Conservation (phyloP, 2,797 vertebrate species). For the Esox masquinongy region DNA sequence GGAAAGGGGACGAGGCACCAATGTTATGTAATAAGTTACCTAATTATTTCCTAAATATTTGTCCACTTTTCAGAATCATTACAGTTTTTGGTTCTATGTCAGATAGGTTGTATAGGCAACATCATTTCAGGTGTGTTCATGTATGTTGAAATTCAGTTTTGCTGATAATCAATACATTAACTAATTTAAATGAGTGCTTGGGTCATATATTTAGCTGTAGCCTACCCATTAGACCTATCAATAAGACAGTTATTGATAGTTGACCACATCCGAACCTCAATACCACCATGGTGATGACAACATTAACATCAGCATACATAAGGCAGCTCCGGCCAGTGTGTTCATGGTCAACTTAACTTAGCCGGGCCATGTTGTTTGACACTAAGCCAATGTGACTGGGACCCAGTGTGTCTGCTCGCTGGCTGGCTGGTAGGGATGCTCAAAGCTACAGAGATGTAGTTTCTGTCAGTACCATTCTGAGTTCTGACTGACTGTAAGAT, state of each 20-base stretch:
- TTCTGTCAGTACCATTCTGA: constrained; percentile 14
- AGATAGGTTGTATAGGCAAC: too few relatives aligned
- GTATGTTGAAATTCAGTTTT: too few relatives aligned
- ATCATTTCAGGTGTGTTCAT: too few relatives aligned
- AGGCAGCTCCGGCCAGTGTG: neutral
- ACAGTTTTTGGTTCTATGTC: neutral
- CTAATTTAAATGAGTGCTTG: neutral
- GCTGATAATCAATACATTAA: too few relatives aligned
- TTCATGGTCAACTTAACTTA: constrained; percentile 61
- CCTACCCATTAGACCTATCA: neutral
- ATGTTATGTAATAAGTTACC: neutral
- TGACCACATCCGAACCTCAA: neutral
- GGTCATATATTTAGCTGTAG: neutral
- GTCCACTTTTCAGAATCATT: neutral
- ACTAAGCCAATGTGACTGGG: constrained; percentile 59
- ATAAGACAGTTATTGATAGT: neutral
- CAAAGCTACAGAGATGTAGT: constrained; percentile 33
- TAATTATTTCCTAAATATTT: neutral
- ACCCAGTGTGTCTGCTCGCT: constrained; percentile 47
- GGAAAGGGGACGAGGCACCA: neutral
- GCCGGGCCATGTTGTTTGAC: constrained; percentile 53
- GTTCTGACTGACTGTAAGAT: neutral
- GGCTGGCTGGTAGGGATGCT: constrained; percentile 46
- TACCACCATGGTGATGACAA: neutral
- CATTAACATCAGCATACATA: neutral